Percentiles rank a stretch among this genome's conserved stretches.
phyloP scores from a whole-genome alignment of 1,140 invertebrate genomes.

The Cyclina sinensis region DNA sequence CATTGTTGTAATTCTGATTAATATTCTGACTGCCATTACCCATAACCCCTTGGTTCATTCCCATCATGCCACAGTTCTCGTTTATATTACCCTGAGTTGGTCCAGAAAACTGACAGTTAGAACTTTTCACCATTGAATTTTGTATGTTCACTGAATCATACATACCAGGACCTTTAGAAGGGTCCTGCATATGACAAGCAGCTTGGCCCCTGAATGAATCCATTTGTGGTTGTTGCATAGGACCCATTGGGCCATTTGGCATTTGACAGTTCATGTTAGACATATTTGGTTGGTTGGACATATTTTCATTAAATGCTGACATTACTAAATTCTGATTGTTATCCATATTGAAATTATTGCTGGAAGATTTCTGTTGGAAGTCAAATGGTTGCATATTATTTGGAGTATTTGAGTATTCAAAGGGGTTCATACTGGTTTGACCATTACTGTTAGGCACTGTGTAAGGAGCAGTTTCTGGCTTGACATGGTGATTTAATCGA shows the following conservation, averaged over 20 bases:
- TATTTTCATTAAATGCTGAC: conserved; percentile 73
- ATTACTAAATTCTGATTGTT: conserved; percentile 82
- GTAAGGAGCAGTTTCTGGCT: conserved; percentile 83
- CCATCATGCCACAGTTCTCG: conserved; percentile 73
- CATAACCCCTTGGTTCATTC: conserved; percentile 69
- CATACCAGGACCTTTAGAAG: conserved; percentile 67
- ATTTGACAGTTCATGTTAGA: conserved; percentile 63
- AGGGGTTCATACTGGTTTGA: conserved; percentile 67
- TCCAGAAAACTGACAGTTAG: conserved; percentile 61
- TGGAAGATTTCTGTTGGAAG: conserved; percentile 71
- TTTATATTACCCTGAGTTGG: conserved; percentile 71
- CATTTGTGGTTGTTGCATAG: conserved; percentile 74
- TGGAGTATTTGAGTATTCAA: conserved; percentile 68
- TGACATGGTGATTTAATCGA: conserved; percentile 76
- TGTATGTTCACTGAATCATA: conserved; percentile 71
- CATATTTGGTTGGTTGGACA: conserved; percentile 49
- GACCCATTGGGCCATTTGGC: conserved; percentile 63
- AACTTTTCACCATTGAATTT: conserved; percentile 51
- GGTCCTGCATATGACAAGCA: conserved; percentile 71
- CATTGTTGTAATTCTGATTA: conserved; percentile 58
- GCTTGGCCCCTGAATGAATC: conserved; percentile 69
- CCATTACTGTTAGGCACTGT: conserved; percentile 80
- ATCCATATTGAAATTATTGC: conserved; percentile 77
- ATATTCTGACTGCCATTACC: conserved; percentile 53
- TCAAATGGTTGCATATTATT: conserved; percentile 73